Evolutionary conservation across 1,140 invertebrate genomes (phyloP).

Genomic region (Oncopeltus fasciatus): DNA sequence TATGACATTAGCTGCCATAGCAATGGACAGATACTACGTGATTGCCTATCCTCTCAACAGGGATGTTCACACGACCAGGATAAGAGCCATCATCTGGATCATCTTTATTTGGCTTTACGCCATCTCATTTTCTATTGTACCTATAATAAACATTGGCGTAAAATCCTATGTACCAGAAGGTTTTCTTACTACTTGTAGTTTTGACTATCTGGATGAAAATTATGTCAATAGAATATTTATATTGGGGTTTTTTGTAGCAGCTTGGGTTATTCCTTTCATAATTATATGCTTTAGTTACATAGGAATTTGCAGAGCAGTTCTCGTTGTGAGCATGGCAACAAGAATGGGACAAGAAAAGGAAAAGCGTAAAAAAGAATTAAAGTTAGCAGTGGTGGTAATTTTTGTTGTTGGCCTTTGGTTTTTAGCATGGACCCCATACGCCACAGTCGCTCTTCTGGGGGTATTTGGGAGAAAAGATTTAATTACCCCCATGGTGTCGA

Average conservation of each 20-base stretch:
- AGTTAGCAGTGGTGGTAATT: conserved; percentile 47
- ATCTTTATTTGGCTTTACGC: conserved; percentile 58
- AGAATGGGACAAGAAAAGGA: conserved; percentile 43
- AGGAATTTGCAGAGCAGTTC: conserved; percentile 35
- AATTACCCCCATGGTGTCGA: conserved; percentile 48
- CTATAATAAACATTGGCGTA: conserved; percentile 48
- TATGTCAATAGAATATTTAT: conserved; percentile 42
- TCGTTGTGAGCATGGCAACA: conserved; percentile 13
- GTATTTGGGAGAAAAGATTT: conserved; percentile 44
- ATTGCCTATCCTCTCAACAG: conserved; percentile 56
- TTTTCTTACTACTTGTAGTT: conserved; percentile 64
- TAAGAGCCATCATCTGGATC: conserved; percentile 44
- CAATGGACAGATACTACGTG: conserved; percentile 53
- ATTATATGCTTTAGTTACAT: conserved; percentile 55
- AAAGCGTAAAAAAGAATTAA: conserved; percentile 47
- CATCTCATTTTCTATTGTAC: conserved; percentile 45
- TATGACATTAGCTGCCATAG: conserved; percentile 50
- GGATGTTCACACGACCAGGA: conserved; percentile 38
- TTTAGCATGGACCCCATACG: conserved; percentile 61
- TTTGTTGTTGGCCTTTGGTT: conserved; percentile 54
- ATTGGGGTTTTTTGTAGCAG: conserved; percentile 48
- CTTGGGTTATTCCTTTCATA: conserved; percentile 50
- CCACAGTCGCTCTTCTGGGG: conserved; percentile 52
- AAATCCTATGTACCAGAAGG: conserved; percentile 63
- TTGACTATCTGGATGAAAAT: conserved; percentile 55